Evolutionary conservation across 2,113 vertebrate species (phyloP), one percentile per base, ranked within the genome.

Genomic region (Ailuropoda melanoleuca): DNA sequence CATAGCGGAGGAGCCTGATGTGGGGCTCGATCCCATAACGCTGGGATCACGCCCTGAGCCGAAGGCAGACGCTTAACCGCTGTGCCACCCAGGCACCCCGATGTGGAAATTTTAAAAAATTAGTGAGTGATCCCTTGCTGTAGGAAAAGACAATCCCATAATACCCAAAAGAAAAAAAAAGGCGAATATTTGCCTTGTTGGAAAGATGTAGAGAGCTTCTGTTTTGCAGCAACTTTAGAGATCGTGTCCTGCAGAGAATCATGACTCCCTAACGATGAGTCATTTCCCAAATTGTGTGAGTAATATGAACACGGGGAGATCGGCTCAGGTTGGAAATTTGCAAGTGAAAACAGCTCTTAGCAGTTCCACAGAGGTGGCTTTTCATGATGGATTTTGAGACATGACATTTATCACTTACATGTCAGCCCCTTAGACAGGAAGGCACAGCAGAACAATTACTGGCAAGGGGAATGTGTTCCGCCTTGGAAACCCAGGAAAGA

Each of bases 331-430:
- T 55, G 88, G 87, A 77, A 81, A 86, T 23, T 46, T 77, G 87
- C 39, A 88, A 88, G 75, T 68, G 62, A 74, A 58, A 87, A 84
- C n/a, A 3, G 74, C 93, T 78, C 55, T 66, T 43, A 90, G 29
- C 26, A 15, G 56, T 48, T 50, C 87, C 14, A 18, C 2, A 77
- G 86, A 87, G 84, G 90, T 17, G 60, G 31, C 24, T n/a, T 56
- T 86, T 53, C 55, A 55, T 9, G 75, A 78, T n/a, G 64, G 88
- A 80, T 81, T 95, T 77, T 34, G 66, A 92, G 94, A 82, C 64
- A 31, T 11, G 88, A 85, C 88, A 86, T 94, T 96, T 97, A 82
- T 84, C 83, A 58, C 48, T 58, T 92, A 96, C 94, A 94, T 92
- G 74, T 87, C 94, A 97, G 5, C 72, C 88, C 64, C 55, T 84